A percentile compares a stretch with the other conserved stretches of the same genome.
Conservation (phyloP, 2,797 vertebrate species). For the Synaphobranchus kaupii region DNA sequence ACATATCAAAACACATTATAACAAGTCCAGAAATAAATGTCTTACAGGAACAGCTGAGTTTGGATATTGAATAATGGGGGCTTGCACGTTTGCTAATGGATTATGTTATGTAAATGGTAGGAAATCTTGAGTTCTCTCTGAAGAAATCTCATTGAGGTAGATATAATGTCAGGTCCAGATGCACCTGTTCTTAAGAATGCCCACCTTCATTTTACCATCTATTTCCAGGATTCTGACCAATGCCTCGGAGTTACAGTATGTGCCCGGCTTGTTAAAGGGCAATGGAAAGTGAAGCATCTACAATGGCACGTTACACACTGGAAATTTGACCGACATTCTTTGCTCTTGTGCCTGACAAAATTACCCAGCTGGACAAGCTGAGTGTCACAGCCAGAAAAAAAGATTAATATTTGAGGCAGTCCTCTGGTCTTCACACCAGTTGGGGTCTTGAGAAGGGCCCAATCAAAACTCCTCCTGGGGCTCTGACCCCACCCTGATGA, state of each 20-base stretch:
- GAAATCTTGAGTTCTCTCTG: background rate
- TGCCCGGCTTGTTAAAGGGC: background rate
- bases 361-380: background rate
- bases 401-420: background rate
- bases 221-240: background rate
- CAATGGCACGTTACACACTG: background rate
- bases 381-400: background rate
- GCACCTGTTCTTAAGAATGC: background rate
- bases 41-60: background rate
- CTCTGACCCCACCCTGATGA: background rate
- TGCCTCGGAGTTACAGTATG: background rate
- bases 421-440: background rate
- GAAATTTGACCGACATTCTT: background rate
- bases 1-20: background rate
- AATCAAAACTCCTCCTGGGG: background rate
- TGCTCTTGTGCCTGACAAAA: background rate
- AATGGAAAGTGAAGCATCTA: background rate
- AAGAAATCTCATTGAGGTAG: conserved; percentile 1
- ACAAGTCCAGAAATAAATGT: background rate
- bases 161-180: background rate
- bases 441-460: background rate
- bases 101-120: background rate
- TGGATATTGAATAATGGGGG: background rate
- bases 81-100: background rate
- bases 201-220: background rate